Base-by-base conservation (phyloP, 1,140 invertebrate species). In the Globodera ellingtonae region DNA sequence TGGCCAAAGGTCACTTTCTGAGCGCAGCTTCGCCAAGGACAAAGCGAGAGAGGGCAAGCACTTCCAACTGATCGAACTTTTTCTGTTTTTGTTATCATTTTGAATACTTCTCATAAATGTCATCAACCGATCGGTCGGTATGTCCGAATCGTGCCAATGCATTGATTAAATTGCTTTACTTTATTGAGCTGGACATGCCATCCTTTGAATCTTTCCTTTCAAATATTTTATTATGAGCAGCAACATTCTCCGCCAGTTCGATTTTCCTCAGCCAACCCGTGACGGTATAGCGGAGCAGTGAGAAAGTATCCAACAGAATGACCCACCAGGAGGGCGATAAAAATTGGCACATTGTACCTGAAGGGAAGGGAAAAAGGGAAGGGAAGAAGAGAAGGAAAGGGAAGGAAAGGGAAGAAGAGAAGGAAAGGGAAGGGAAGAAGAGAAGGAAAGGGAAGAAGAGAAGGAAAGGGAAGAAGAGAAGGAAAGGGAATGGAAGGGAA, bases 301-400 rank as follows among this genome's bases (percentile, higher is more conserved):
- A 77, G 47, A 67, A 77, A 77, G 69, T 77, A 77, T 46, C 75
- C 75, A 48, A 77, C 47, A 9, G 48, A 50, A 77, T 77, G 75
- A n/a, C 75, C 75, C 48, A 69, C n/a, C 24, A 77, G 69, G 21
- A 77, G 69, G 48, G 24, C 47, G 0, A 77, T n/a, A 67, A 70
- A 77, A 8, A 77, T 69, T 7, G 75, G 75, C n/a, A 77, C 59
- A 67, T 77, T 77, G 69, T 77, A 77, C 0, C 75, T 77, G 65
- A 50, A 77, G 48, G 35, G 21, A 70, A 24, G 24, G 24, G 65
- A 50, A 77, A 21, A 67, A 13, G 44, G 4, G 2, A 10, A 18
- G 18, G 35, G 24, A 13, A 2, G 67, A 9, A 70, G 35, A 2
- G 67, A 70, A 24, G 24, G 24, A 47, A 50, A 77, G 48, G 35